Conservation (phyloP, 2,797 vertebrate genomes). For the Poeciliopsis presidionis region DNA sequence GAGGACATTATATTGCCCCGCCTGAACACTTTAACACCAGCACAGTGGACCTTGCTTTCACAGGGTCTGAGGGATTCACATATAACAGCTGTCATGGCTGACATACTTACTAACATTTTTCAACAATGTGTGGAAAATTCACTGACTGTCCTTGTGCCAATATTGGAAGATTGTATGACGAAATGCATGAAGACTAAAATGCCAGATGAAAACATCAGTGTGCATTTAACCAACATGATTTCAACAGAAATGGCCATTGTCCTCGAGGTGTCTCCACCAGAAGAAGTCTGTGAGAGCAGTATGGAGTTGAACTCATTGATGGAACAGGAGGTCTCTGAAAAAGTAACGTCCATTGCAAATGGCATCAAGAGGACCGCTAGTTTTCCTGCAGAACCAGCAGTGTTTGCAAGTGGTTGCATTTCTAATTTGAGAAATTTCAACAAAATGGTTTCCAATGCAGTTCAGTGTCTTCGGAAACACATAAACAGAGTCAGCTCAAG, state of each 20-base stretch:
- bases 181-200: neutral
- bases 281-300: neutral
- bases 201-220: neutral
- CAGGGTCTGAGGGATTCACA: neutral
- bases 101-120: neutral
- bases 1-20: neutral
- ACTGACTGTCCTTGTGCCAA: neutral
- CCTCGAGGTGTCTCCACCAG: neutral
- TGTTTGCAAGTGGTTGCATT: neutral
- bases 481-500: neutral
- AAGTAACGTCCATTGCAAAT: neutral
- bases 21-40: neutral
- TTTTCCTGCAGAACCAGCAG: neutral
- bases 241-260: neutral
- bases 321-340: neutral
- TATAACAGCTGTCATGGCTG: neutral
- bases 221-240: neutral
- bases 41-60: neutral
- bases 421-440: neutral
- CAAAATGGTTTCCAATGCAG: neutral
- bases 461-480: neutral
- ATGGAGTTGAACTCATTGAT: neutral
- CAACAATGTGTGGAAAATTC: conserved; percentile 2
- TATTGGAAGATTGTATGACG: neutral
- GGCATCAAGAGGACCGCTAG: neutral